Conservation (phyloP, 1,140 invertebrate genomes). For the Heterodera carotae region DNA sequence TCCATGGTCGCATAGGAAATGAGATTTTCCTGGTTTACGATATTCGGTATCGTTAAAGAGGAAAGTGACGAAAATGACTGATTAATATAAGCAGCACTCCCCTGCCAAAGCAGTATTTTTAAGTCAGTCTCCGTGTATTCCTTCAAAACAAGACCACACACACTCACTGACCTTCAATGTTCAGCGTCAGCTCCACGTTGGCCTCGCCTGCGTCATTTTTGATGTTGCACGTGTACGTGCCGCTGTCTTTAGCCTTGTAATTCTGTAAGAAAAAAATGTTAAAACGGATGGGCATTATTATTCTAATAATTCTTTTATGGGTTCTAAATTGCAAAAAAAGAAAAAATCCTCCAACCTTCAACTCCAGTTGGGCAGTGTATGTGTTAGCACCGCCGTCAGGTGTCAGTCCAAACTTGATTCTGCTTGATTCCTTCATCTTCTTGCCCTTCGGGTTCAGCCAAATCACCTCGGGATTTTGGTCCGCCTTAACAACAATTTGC, state of each 20-base stretch:
- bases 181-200: constrained; percentile 95
- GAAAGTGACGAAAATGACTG: too few relatives aligned
- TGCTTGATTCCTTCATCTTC: constrained; percentile 65
- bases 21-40: too few relatives aligned
- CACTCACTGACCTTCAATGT: constrained; percentile 84
- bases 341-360: constrained; percentile 60
- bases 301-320: too few relatives aligned
- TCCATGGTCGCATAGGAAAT: too few relatives aligned
- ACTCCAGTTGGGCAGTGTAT: constrained; percentile 64
- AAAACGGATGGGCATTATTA: not conserved
- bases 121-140: too few relatives aligned
- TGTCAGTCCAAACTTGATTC: constrained; percentile 61
- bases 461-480: constrained; percentile 63
- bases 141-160: too few relatives aligned
- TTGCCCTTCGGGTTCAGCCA: constrained; percentile 66
- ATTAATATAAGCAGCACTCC: too few relatives aligned
- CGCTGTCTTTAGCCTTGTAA: constrained; percentile 88
- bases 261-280: constrained; percentile 72
- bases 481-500: constrained; percentile 34
- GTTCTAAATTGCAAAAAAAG: too few relatives aligned
- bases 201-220: constrained; percentile 95
- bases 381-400: constrained; percentile 62
- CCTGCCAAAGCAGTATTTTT: too few relatives aligned
- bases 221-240: constrained; percentile 93
- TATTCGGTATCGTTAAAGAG: too few relatives aligned